These are phyloP conservation scores for Microtus oregoni DNA, from an alignment of 2,113 vertebrate genomes.

Conservation along the genomic window DNA sequence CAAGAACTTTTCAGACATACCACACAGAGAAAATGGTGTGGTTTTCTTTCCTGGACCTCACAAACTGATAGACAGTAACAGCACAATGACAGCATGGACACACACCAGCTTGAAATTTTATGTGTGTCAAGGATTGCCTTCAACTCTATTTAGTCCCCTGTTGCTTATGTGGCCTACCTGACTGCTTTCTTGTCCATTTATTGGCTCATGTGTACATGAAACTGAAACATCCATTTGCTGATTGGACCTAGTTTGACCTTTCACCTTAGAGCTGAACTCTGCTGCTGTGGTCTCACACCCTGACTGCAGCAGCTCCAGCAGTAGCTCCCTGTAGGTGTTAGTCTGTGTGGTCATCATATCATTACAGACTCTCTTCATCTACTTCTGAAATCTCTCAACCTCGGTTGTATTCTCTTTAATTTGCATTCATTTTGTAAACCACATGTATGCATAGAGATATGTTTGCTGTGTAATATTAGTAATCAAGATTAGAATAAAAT, in stretches of 20 bases:
- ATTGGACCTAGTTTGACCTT: not conserved
- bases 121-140: not conserved
- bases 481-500: not conserved
- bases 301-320: not conserved
- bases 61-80: not conserved
- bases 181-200: not conserved
- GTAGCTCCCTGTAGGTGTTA: not conserved
- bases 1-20: not conserved
- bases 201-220: not conserved
- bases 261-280: not conserved
- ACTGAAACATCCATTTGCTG: not conserved
- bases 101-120: not conserved
- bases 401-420: not conserved
- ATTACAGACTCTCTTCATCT: not conserved
- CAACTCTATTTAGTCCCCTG: too few species aligned
- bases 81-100: not conserved
- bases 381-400: not conserved
- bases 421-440: not conserved
- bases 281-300: not conserved
- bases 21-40: not conserved
- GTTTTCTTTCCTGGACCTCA: not conserved
- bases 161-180: not conserved
- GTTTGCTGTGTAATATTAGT: not conserved
- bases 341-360: not conserved
- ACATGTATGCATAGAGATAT: not conserved